Percentiles rank a stretch among this genome's conserved stretches.
These are phyloP conservation scores for Alsophila aescularia DNA, from an alignment of 2,888 invertebrate species.

Conservation along the genomic window DNA sequence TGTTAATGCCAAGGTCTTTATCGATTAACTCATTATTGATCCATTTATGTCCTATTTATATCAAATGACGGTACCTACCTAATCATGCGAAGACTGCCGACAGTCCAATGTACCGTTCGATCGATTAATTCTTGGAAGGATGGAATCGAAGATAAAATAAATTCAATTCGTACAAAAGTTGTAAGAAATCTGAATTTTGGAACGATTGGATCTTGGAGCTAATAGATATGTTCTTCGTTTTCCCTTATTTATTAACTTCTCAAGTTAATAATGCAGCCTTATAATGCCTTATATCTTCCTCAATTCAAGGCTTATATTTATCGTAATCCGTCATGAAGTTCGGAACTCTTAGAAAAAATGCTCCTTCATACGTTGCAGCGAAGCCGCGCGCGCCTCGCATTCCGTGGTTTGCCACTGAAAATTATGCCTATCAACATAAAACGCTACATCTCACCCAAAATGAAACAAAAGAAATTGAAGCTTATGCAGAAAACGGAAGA, in stretches of 20 bases:
- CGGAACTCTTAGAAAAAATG: conserved; percentile 47
- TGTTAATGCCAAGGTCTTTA: conserved; percentile 1
- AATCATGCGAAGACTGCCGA: conserved; percentile 9
- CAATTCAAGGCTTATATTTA: neutral
- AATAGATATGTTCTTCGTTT: too few relatives aligned
- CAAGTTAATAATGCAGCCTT: neutral
- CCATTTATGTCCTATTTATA: conserved; percentile 9
- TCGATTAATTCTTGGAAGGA: conserved; percentile 12
- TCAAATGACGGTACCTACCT: conserved; percentile 13
- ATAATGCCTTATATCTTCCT: neutral
- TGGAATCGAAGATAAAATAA: neutral
- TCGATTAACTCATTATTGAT: conserved; percentile 1
- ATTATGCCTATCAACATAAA: conserved; percentile 42
- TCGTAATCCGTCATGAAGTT: conserved; percentile 29
- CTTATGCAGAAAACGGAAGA: conserved; percentile 28
- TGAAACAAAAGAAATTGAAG: conserved; percentile 30
- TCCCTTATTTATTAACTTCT: neutral
- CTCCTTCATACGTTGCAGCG: conserved; percentile 44
- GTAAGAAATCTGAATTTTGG: neutral
- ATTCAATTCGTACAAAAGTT: neutral
- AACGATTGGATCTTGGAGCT: too few relatives aligned
- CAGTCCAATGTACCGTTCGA: conserved; percentile 5
- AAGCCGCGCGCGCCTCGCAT: conserved; percentile 60
- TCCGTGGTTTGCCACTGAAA: conserved; percentile 75
- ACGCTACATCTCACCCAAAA: conserved; percentile 34